A percentile compares a stretch with the other conserved stretches of the same genome.
Evolutionary conservation across 2,113 vertebrate species (phyloP).

Genomic region (Gobiocypris rarus): DNA sequence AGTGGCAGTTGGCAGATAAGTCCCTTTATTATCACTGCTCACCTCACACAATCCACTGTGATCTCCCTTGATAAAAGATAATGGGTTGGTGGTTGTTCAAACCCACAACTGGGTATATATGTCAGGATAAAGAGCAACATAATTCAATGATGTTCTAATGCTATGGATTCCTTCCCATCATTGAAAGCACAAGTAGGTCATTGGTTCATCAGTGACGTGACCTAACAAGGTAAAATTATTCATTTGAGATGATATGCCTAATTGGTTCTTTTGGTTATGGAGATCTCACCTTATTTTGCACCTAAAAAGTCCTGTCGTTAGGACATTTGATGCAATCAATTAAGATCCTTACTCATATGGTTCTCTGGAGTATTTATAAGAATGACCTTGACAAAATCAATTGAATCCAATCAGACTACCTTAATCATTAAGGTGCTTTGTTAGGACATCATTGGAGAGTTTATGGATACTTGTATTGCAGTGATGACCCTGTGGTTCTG

Average conservation of each 20-base stretch:
- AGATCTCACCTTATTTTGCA: neutral
- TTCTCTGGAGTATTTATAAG: neutral
- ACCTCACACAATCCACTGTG: neutral
- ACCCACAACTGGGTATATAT: constrained; percentile 18
- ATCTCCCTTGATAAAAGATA: neutral
- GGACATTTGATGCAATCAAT: neutral
- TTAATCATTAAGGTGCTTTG: neutral
- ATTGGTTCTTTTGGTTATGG: neutral
- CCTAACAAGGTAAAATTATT: neutral
- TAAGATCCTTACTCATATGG: neutral
- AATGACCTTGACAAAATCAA: neutral
- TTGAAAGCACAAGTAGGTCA: constrained; percentile 5
- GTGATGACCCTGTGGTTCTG: constrained; percentile 8
- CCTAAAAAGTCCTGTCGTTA: neutral
- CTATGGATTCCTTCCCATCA: neutral
- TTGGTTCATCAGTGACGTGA: constrained; percentile 22
- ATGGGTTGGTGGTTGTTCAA: neutral
- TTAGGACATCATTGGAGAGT: neutral
- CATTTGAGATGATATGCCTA: neutral
- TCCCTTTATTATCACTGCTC: neutral
- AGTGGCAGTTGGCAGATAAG: neutral
- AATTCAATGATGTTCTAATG: neutral
- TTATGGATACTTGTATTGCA: neutral
- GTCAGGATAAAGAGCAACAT: neutral
- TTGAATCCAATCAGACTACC: neutral